Conservation (phyloP, 1,140 invertebrate genomes). For the Ips nitidus region DNA sequence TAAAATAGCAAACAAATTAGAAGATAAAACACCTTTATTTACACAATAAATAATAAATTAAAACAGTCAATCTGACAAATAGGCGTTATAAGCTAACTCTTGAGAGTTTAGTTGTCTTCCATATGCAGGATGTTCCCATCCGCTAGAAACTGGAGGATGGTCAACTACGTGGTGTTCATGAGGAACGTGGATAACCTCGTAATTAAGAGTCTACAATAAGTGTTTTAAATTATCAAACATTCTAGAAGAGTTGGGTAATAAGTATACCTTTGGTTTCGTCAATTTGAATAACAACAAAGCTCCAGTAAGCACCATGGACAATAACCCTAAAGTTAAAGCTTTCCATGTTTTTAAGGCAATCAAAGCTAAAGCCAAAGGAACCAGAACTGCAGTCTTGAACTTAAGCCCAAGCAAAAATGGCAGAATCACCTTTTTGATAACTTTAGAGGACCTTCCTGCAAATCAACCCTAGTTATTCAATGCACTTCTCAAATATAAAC, state of each 20-base stretch:
- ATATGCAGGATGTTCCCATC: conserved; percentile 63
- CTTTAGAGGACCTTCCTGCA: conserved; percentile 49
- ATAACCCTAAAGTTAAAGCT: conserved; percentile 78
- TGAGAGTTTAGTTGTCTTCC: conserved; percentile 61
- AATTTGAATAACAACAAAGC: conserved; percentile 83
- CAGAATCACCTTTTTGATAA: conserved; percentile 80
- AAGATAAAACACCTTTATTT: background rate
- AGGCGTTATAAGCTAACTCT: conserved; percentile 66
- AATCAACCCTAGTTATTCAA: background rate
- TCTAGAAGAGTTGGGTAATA: background rate
- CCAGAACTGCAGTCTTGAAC: conserved; percentile 79
- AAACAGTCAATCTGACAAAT: conserved; percentile 43
- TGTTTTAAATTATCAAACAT: conserved; percentile 16
- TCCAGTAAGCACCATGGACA: conserved; percentile 77
- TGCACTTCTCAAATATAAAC: background rate
- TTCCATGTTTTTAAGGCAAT: conserved; percentile 88
- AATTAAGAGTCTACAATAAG: conserved; percentile 61
- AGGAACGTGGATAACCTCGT: conserved; percentile 83
- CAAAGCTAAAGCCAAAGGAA: conserved; percentile 74
- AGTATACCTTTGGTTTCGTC: conserved; percentile 74
- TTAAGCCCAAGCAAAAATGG: conserved; percentile 82
- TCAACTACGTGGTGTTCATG: conserved; percentile 66
- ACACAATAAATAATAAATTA: conserved; percentile 8
- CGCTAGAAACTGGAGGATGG: conserved; percentile 56
- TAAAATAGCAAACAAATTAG: too few species aligned